Percentiles rank a stretch among this genome's conserved stretches.
These are phyloP conservation scores for Panzeria rudis DNA, from an alignment of 2,888 invertebrate genomes.

Conservation along the genomic window DNA sequence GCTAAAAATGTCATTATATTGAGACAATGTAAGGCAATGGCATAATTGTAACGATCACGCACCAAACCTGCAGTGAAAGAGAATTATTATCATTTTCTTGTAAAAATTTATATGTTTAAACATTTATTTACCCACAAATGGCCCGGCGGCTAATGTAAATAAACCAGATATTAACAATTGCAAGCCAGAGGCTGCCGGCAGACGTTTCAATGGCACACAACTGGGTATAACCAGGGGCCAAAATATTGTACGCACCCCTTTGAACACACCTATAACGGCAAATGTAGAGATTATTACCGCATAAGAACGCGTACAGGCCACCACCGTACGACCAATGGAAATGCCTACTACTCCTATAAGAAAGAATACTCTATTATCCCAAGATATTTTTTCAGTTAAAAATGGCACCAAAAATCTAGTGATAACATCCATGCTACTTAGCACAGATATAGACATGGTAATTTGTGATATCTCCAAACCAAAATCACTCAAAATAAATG, in stretches of 20 bases:
- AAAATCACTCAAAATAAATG: slow-evolving; percentile 89
- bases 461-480: slow-evolving; percentile 85
- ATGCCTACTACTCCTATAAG: slow-evolving; percentile 88
- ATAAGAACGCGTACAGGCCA: slow-evolving; percentile 87
- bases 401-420: slow-evolving; percentile 88
- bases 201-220: slow-evolving; percentile 88
- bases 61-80: slow-evolving; percentile 85
- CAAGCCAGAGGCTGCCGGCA: slow-evolving; percentile 89
- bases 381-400: slow-evolving; percentile 88
- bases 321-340: slow-evolving; percentile 86
- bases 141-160: slow-evolving; percentile 86
- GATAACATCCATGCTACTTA: slow-evolving; percentile 87
- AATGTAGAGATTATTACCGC: slow-evolving; percentile 86
- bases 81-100: neutral
- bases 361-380: slow-evolving; percentile 89
- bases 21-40: slow-evolving; percentile 87
- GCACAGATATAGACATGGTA: slow-evolving; percentile 88
- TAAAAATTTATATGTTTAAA: neutral
- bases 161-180: slow-evolving; percentile 88
- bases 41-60: slow-evolving; percentile 86
- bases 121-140: slow-evolving; percentile 86
- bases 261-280: slow-evolving; percentile 88
- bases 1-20: slow-evolving; percentile 88
- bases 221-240: slow-evolving; percentile 90
- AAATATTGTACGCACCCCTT: slow-evolving; percentile 89